Evolutionary conservation across 2,888 invertebrate species (phyloP), one percentile per base, ranked within the genome.

Genomic region (Xylota sylvarum): DNA sequence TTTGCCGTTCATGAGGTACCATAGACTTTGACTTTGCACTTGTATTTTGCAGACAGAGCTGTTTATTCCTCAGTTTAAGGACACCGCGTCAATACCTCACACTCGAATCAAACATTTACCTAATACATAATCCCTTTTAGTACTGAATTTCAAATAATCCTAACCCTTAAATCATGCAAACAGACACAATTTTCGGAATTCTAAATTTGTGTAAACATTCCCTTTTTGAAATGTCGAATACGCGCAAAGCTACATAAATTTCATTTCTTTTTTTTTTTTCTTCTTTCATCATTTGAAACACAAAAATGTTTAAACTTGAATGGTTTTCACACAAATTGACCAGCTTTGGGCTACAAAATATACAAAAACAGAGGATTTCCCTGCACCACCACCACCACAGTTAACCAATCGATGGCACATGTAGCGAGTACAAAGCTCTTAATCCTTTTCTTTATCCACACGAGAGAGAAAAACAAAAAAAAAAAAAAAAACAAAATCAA

Each of bases 271-370:
- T n/a, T n/a, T n/a, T n/a, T n/a, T n/a, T n/a, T n/a, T n/a, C n/a
- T n/a, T n/a, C n/a, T n/a, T 72, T 35, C 56, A 64, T 74, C 56
- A 60, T 67, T 80, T 60, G 10, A 43, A 73, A 73, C 9, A 43
- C 32, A 60, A 64, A 79, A 72, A 50, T 43, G 37, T 43, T 74
- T 50, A 67, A 73, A 80, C 73, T 60, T 37, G 43, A 74, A 74
- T 74, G 65, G n/a, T 67, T 67, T 80, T 67, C 65, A 55, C 64
- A 58, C 58, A 73, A 80, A 74, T 80, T 81, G 67, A 69, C 55
- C 60, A 69, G 58, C 65, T 67, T 23, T 35, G 40, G 52, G 74
- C 67, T 32, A 5, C 35, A 32, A 12, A n/a, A 55, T 19, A 48
- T 14, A 43, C 12, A 64, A 23, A 46, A 52, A 40, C 17, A 50